phyloP scores from a whole-genome alignment of 2,113 vertebrate genomes.

The Hystrix brachyura region DNA sequence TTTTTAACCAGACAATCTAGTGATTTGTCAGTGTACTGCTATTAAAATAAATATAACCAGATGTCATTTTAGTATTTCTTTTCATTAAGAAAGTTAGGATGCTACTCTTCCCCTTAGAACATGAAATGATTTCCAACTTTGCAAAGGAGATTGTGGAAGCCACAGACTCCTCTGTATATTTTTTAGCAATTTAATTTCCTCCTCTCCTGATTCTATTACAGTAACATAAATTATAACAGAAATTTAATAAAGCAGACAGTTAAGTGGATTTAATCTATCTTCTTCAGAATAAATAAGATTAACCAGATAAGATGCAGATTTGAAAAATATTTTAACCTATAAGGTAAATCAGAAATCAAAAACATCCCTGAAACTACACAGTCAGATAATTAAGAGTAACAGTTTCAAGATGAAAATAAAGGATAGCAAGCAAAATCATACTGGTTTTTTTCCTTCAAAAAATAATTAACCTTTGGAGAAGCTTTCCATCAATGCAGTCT shows the following conservation, averaged over 20 bases:
- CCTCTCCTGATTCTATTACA: constrained; percentile 88
- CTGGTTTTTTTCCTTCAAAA: constrained; percentile 85
- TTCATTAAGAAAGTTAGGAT: constrained; percentile 81
- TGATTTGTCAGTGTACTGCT: constrained; percentile 62
- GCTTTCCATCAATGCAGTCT: constrained; percentile 82
- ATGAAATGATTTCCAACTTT: constrained; percentile 84
- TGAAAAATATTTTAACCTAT: constrained; percentile 87
- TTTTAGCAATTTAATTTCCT: constrained; percentile 89
- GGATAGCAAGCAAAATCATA: constrained; percentile 83
- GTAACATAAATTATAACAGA: constrained; percentile 88
- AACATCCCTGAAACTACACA: constrained; percentile 74
- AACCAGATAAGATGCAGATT: constrained; percentile 85
- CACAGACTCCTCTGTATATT: constrained; percentile 82
- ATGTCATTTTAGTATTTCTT: constrained; percentile 81
- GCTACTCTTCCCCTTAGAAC: constrained; percentile 74
- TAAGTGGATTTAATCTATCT: constrained; percentile 88
- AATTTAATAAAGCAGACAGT: constrained; percentile 90
- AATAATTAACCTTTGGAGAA: constrained; percentile 88
- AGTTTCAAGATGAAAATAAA: constrained; percentile 84
- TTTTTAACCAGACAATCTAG: not conserved
- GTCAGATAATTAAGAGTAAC: constrained; percentile 82
- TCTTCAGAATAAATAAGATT: constrained; percentile 89
- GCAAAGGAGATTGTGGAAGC: constrained; percentile 80
- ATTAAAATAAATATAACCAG: constrained; percentile 76
- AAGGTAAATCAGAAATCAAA: constrained; percentile 86